phyloP scores from a whole-genome alignment of 2,113 vertebrate species.

The Galeopterus variegatus region DNA sequence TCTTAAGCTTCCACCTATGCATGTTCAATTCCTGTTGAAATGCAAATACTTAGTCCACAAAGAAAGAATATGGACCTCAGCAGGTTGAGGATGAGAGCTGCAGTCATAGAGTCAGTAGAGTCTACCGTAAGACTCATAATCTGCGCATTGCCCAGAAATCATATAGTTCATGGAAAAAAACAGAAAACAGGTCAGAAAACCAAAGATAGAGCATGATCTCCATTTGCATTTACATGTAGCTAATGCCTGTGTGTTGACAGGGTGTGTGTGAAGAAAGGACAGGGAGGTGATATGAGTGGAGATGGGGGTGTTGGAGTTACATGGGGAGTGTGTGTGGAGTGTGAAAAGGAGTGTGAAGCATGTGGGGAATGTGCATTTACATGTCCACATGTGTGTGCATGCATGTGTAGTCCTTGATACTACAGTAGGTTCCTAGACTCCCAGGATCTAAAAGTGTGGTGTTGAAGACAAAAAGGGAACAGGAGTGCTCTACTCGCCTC shows the following conservation, averaged over 20 bases:
- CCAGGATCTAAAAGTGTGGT: neutral
- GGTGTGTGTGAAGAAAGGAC: neutral
- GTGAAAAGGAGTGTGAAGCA: neutral
- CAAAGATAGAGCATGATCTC: neutral
- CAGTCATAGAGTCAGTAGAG: neutral
- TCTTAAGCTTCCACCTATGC: neutral
- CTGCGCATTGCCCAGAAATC: neutral
- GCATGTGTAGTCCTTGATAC: neutral
- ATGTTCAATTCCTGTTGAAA: neutral
- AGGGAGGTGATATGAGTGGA: neutral
- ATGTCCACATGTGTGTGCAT: neutral
- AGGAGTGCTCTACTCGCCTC: rapidly evolving
- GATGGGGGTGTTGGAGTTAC: neutral
- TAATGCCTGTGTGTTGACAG: neutral
- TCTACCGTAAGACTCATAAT: neutral
- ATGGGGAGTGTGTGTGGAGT: too few species aligned
- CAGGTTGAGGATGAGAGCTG: neutral
- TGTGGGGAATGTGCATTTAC: neutral
- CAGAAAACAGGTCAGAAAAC: neutral
- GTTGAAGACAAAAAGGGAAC: neutral
- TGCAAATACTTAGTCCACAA: neutral
- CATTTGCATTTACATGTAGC: neutral
- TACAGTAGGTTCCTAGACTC: neutral
- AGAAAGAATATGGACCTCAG: neutral
- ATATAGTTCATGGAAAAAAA: neutral